phyloP scores from a whole-genome alignment of 2,797 vertebrate genomes.

The Centroberyx gerrardi region DNA sequence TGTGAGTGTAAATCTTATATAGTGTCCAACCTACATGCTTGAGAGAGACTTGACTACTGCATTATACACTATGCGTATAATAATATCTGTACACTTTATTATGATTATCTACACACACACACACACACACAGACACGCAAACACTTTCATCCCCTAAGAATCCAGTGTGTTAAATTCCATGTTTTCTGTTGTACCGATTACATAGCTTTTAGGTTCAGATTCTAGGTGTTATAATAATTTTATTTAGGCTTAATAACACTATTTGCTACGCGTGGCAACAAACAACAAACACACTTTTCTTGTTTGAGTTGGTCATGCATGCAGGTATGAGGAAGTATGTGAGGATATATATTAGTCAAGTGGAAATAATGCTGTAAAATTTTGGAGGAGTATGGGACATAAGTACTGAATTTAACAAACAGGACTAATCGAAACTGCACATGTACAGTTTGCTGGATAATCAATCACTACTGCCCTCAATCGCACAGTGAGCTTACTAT shows the following conservation, averaged over 20 bases:
- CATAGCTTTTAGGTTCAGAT: not conserved
- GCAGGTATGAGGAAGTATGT: constrained; percentile 12
- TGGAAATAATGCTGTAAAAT: not conserved
- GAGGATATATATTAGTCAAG: not conserved
- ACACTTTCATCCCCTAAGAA: too few species aligned
- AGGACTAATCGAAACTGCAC: constrained; percentile 63
- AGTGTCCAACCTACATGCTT: not conserved
- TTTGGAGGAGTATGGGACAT: not conserved
- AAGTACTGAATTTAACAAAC: constrained; percentile 46
- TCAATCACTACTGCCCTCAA: constrained; percentile 69
- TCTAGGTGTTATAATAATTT: not conserved
- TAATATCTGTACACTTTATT: too few species aligned
- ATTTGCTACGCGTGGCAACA: not conserved
- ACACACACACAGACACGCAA: too few species aligned
- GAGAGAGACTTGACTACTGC: too few species aligned
- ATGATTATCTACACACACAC: too few species aligned
- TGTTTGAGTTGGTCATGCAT: not conserved
- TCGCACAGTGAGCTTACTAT: constrained; percentile 61
- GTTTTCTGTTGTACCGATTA: not conserved
- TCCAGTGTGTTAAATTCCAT: not conserved
- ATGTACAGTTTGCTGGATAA: constrained; percentile 58
- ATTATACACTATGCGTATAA: not conserved
- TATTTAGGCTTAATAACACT: not conserved
- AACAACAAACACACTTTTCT: constrained; percentile 4
- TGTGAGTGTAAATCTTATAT: not conserved